Conservation (phyloP, 1,140 invertebrate genomes). For the Aphelenchoides avenae region DNA sequence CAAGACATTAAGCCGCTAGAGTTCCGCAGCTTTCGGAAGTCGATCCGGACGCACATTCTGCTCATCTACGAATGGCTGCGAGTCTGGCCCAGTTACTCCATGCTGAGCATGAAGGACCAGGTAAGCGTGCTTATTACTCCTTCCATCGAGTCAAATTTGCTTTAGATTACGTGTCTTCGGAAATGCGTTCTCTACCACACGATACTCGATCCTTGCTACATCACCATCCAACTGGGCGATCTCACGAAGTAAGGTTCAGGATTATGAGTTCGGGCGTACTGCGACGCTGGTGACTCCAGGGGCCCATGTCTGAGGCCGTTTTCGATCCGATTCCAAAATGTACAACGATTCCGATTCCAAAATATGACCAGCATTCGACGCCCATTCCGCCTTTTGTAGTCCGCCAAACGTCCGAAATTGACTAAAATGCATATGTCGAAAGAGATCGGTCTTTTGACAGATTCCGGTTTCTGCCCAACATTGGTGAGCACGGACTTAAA, state of each 20-base stretch:
- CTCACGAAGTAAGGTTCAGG: conserved; percentile 36
- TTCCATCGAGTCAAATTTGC: conserved; percentile 17
- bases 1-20: conserved; percentile 50
- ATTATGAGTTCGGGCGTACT: no score
- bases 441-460: no score
- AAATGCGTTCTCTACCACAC: conserved; percentile 59
- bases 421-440: no score
- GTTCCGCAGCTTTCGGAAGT: conserved; percentile 51
- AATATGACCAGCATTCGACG: no score
- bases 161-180: conserved; percentile 49
- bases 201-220: conserved; percentile 50
- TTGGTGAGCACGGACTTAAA: no score
- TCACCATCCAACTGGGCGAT: conserved; percentile 54
- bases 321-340: no score
- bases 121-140: conserved; percentile 21
- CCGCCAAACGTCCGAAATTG: no score
- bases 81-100: conserved; percentile 43
- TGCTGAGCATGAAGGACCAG: conserved; percentile 35
- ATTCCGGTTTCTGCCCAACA: no score
- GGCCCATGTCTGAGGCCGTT: no score
- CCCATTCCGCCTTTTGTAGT: no score
- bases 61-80: conserved; percentile 58
- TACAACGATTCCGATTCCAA: no score
- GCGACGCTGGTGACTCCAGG: no score
- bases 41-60: conserved; percentile 56